Evolutionary conservation across 1,140 invertebrate genomes (phyloP).

Genomic region (Helicorthomorpha holstii): DNA sequence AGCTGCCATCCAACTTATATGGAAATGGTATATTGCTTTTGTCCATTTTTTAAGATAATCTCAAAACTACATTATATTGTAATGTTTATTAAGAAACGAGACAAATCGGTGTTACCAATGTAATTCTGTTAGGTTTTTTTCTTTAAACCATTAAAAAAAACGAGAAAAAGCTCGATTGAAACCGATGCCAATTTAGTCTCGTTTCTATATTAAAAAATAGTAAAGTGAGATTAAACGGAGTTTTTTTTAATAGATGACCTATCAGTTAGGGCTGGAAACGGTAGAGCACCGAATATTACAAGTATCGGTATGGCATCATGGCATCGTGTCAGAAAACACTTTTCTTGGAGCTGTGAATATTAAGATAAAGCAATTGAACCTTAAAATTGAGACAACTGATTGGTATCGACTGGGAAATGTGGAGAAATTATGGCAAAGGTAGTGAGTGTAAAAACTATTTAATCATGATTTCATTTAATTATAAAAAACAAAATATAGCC

Average conservation of each 20-base stretch:
- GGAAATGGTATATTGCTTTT: conserved; percentile 67
- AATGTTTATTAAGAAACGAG: too few relatives aligned
- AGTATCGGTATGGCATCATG: background rate
- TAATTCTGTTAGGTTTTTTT: too few relatives aligned
- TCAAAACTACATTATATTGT: too few relatives aligned
- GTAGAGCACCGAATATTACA: background rate
- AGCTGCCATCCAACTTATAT: conserved; percentile 93
- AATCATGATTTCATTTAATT: too few relatives aligned
- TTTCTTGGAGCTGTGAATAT: background rate
- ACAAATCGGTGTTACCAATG: too few relatives aligned
- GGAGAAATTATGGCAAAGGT: background rate
- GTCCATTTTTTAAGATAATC: too few relatives aligned
- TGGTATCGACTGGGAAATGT: background rate
- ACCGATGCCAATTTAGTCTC: background rate
- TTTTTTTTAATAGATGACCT: background rate
- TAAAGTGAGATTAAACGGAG: background rate
- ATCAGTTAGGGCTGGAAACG: background rate
- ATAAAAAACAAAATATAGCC: too few relatives aligned
- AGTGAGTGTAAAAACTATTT: too few relatives aligned
- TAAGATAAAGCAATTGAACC: background rate
- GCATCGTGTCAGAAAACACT: background rate
- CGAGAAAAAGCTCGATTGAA: too few relatives aligned
- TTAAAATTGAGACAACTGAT: background rate
- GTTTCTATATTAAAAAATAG: background rate
- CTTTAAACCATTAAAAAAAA: too few relatives aligned